Evolutionary conservation across 2,797 vertebrate genomes (phyloP).

Genomic region (Simalia tracyae): DNA sequence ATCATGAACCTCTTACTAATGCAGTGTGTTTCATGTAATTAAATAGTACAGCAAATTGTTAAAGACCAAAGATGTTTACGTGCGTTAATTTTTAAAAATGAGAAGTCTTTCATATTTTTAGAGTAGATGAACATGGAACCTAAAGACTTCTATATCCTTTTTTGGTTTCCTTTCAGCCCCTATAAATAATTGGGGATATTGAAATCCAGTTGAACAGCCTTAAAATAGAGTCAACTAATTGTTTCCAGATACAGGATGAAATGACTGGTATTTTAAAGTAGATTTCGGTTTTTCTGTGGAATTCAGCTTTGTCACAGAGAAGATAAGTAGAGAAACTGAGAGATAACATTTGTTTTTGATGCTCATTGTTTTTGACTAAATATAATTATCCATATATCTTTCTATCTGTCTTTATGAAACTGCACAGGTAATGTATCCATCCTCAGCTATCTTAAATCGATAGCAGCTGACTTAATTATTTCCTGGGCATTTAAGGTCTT

Average conservation of each 20-base stretch:
- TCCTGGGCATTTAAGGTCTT: not conserved
- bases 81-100: not conserved
- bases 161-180: not conserved
- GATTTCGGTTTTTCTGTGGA: conserved; percentile 7
- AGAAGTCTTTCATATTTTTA: not conserved
- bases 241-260: conserved; percentile 8
- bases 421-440: not conserved
- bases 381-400: not conserved
- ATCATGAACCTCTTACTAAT: no score
- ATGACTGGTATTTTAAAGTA: conserved; percentile 21
- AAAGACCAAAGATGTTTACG: not conserved
- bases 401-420: not conserved
- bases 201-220: conserved; percentile 12
- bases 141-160: conserved; percentile 7
- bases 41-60: not conserved
- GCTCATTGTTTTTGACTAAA: not conserved
- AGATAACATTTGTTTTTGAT: not conserved
- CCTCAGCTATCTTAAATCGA: not conserved
- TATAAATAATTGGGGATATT: not conserved
- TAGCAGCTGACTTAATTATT: not conserved
- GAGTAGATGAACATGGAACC: not conserved
- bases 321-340: conserved; percentile 16
- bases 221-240: not conserved
- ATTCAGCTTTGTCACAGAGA: conserved; percentile 6
- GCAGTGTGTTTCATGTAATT: not conserved